Conservation (phyloP, 2,888 invertebrate genomes). For the Lithophane ornitopus region DNA sequence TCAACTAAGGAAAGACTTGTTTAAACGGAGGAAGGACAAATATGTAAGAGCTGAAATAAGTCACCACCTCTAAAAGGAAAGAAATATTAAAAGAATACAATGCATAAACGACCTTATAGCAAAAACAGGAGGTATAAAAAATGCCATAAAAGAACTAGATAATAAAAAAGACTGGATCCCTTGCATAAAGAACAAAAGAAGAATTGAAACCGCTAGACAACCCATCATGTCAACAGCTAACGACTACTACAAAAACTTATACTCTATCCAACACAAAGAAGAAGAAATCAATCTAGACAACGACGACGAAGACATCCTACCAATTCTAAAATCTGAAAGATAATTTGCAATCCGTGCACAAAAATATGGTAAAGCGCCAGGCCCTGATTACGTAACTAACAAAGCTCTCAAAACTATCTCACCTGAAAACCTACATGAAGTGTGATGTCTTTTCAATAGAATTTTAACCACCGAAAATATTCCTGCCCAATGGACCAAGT, state of each 20-base stretch:
- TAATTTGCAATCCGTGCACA: not conserved
- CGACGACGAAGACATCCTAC: not conserved
- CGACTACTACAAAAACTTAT: not conserved
- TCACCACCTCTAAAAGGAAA: not conserved
- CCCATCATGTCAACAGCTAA: not conserved
- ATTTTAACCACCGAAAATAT: no score
- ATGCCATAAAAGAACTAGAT: no score
- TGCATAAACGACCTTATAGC: no score
- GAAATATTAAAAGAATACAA: not conserved
- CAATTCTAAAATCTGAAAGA: not conserved
- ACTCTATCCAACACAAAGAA: not conserved
- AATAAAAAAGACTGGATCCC: no score
- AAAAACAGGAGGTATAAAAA: no score
- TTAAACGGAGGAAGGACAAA: not conserved
- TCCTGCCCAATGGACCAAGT: no score
- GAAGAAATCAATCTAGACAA: not conserved
- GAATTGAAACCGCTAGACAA: not conserved
- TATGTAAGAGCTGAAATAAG: not conserved
- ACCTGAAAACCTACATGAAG: no score
- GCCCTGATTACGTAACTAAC: no score
- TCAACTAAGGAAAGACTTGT: not conserved
- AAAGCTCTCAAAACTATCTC: no score
- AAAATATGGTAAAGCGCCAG: no score
- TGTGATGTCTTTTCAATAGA: no score
- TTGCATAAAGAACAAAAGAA: not conserved